Conservation (phyloP, 2,888 invertebrate genomes). For the Meghimatium bilineatum region DNA sequence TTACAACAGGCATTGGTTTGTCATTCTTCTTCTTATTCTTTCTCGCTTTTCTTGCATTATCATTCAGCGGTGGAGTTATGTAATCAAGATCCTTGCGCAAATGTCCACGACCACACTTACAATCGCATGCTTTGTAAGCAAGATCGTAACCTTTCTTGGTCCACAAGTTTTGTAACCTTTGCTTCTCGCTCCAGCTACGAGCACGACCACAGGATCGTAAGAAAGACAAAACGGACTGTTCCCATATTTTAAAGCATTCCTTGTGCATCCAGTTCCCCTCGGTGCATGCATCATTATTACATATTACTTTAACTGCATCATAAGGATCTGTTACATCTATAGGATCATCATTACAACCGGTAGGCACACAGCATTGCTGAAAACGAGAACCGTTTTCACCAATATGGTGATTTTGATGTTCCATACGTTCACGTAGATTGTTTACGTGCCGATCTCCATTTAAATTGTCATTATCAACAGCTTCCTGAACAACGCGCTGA, state of each 20-base stretch:
- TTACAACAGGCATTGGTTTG: conserved; percentile 82
- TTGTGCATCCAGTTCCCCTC: conserved; percentile 95
- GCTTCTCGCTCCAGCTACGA: conserved; percentile 95
- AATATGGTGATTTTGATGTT: conserved; percentile 46
- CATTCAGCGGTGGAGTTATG: conserved; percentile 81
- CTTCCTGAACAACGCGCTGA: conserved; percentile 59
- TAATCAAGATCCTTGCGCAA: conserved; percentile 96
- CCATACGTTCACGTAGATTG: conserved; percentile 39
- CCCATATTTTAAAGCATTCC: conserved; percentile 96
- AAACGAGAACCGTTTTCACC: conserved; percentile 46
- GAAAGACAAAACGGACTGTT: conserved; percentile 90
- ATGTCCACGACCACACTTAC: conserved; percentile 94
- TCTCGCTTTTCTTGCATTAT: conserved; percentile 79
- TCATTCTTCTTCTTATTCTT: conserved; percentile 83
- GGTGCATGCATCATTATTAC: conserved; percentile 95
- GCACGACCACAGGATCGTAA: conserved; percentile 93
- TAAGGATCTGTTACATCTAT: conserved; percentile 68
- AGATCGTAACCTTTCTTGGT: conserved; percentile 98
- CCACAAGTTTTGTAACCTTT: conserved; percentile 96
- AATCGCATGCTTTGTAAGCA: conserved; percentile 95
- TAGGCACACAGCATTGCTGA: conserved; percentile 66
- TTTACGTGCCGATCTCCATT: conserved; percentile 42
- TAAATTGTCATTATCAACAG: conserved; percentile 54
- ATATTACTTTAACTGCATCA: conserved; percentile 88
- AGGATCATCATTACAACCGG: conserved; percentile 62